Conservation (phyloP, 2,797 vertebrate species). For the Geotrypetes seraphini region DNA sequence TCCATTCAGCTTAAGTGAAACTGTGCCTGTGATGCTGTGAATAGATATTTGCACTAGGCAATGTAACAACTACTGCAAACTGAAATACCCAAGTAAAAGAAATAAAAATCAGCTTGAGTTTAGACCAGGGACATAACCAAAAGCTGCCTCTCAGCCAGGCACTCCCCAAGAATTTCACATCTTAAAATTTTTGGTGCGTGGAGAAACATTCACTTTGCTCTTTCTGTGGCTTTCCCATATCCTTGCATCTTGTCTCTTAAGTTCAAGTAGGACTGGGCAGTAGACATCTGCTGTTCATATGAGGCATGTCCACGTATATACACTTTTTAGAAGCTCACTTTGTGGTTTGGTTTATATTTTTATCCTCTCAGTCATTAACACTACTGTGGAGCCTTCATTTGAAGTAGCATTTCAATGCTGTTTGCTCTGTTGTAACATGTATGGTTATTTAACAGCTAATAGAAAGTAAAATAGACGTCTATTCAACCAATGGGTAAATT, state of each 20-base stretch:
- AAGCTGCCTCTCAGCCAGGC: too few species aligned
- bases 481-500: too few species aligned
- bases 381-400: neutral
- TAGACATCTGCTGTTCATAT: constrained; percentile 11
- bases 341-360: constrained; percentile 1
- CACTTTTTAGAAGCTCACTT: too few species aligned
- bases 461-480: too few species aligned
- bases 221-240: constrained; percentile 13
- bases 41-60: constrained; percentile 62
- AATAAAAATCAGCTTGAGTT: constrained; percentile 47
- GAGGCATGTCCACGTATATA: constrained; percentile 10
- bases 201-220: constrained; percentile 20
- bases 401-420: neutral
- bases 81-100: constrained; percentile 41
- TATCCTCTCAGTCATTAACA: constrained; percentile 4
- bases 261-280: constrained; percentile 1
- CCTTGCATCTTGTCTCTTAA: constrained; percentile 25
- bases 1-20: constrained; percentile 27
- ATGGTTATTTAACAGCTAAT: too few species aligned
- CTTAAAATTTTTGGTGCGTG: constrained; percentile 16
- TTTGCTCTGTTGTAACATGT: constrained; percentile 5
- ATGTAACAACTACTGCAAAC: constrained; percentile 47
- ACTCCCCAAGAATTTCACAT: too few species aligned
- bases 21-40: constrained; percentile 56
- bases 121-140: too few species aligned